phyloP scores from a whole-genome alignment of 2,113 vertebrate genomes.

The Actenoides hombroni region DNA sequence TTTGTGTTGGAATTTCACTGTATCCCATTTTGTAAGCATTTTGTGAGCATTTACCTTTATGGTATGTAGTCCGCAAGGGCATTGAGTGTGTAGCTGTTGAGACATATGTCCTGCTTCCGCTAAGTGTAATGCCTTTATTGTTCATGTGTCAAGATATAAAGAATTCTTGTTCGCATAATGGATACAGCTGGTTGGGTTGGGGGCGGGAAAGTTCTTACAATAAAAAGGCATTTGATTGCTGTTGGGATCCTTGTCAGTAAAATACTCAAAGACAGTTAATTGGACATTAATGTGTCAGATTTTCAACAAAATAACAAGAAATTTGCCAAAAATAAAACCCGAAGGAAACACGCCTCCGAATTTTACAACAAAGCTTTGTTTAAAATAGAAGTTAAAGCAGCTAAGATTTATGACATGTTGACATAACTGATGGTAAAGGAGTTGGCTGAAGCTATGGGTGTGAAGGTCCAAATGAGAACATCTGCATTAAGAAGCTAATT shows the following conservation, averaged over 20 bases:
- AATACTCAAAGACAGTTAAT: slow-evolving; percentile 69
- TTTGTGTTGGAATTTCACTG: background rate
- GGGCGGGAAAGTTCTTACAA: slow-evolving; percentile 24
- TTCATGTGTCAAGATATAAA: slow-evolving; percentile 38
- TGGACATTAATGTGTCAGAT: slow-evolving; percentile 76
- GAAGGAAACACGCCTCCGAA: slow-evolving; percentile 67
- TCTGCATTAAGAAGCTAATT: slow-evolving; percentile 87
- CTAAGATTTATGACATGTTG: slow-evolving; percentile 83
- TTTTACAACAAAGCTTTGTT: slow-evolving; percentile 77
- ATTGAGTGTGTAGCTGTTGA: background rate
- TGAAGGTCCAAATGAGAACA: slow-evolving; percentile 77
- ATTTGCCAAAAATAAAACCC: slow-evolving; percentile 74
- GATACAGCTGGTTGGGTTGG: slow-evolving; percentile 34
- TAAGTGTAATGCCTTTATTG: slow-evolving; percentile 40
- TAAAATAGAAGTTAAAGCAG: slow-evolving; percentile 72
- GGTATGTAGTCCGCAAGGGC: background rate
- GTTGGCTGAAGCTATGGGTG: slow-evolving; percentile 73
- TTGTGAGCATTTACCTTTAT: background rate
- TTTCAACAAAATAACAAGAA: slow-evolving; percentile 72
- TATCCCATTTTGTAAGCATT: background rate
- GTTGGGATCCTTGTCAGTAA: slow-evolving; percentile 66
- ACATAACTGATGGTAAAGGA: slow-evolving; percentile 77
- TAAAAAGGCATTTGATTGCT: slow-evolving; percentile 53
- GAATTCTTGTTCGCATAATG: slow-evolving; percentile 61
- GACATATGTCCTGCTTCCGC: background rate